These are phyloP conservation scores for Leptodactylus fuscus DNA, from an alignment of 2,113 vertebrate genomes.

Conservation along the genomic window DNA sequence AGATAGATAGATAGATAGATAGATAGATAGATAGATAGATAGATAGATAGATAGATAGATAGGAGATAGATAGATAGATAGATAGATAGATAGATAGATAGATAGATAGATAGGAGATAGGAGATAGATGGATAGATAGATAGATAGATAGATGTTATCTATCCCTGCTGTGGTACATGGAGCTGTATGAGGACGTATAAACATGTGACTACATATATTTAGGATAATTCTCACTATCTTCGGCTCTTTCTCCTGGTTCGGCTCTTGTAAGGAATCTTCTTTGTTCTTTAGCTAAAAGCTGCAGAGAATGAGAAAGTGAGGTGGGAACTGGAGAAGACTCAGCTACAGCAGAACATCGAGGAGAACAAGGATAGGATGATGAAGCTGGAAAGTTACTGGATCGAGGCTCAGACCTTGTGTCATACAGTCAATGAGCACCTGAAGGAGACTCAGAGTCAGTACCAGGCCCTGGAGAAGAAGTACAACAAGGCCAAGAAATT, in stretches of 20 bases:
- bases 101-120: background rate
- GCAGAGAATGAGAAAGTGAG: conserved; percentile 95
- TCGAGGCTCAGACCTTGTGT: conserved; percentile 95
- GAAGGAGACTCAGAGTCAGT: conserved; percentile 96
- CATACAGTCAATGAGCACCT: conserved; percentile 97
- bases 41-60: too few relatives aligned
- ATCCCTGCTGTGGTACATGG: too few relatives aligned
- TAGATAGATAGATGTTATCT: too few relatives aligned
- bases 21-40: too few relatives aligned
- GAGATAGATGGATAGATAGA: background rate
- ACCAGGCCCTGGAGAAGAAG: conserved; percentile 96
- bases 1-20: too few relatives aligned
- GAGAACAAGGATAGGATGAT: conserved; percentile 98
- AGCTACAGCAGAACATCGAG: conserved; percentile 95
- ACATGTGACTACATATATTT: too few relatives aligned
- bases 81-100: too few relatives aligned
- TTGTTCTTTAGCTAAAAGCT: conserved; percentile 79
- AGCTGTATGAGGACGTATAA: too few relatives aligned
- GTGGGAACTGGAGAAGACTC: conserved; percentile 94
- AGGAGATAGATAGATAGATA: too few relatives aligned
- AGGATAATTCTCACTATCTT: too few relatives aligned
- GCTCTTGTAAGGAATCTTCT: background rate
- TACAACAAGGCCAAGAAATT: conserved; percentile 99
- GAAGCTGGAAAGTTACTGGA: conserved; percentile 98
- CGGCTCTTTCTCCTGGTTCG: too few relatives aligned